phyloP scores from a whole-genome alignment of 2,113 vertebrate species.

The Tupaia chinensis region DNA sequence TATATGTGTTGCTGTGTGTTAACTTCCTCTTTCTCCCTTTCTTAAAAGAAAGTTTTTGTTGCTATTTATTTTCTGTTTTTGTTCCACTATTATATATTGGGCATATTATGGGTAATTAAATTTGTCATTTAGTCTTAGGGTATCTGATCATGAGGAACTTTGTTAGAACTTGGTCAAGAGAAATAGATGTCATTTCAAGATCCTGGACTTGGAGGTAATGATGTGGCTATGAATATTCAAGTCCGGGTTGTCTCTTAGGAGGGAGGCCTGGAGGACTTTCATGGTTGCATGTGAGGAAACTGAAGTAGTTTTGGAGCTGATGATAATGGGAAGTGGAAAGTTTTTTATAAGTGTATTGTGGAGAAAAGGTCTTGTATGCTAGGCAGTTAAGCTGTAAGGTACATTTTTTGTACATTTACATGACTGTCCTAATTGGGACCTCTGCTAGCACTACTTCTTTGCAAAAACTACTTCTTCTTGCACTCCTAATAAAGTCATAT shows the following conservation, averaged over 20 bases:
- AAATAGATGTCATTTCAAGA: constrained; percentile 1
- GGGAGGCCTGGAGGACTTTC: not conserved
- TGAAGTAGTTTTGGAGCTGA: not conserved
- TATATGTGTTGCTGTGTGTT: not conserved
- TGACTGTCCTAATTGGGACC: not conserved
- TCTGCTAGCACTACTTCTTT: not conserved
- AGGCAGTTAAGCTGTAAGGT: not conserved
- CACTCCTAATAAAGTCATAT: not conserved
- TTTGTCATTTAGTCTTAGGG: not conserved
- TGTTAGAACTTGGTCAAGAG: not conserved
- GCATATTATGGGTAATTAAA: not conserved
- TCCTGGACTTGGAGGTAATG: not conserved
- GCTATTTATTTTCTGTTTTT: not conserved
- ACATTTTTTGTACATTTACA: not conserved
- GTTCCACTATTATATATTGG: not conserved
- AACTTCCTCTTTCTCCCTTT: not conserved
- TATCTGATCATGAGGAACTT: not conserved
- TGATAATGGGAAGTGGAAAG: not conserved
- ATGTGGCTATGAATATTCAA: not conserved
- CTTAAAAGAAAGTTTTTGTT: not conserved
- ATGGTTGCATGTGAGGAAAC: not conserved
- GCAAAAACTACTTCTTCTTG: not conserved
- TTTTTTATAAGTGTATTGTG: not conserved
- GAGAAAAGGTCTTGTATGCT: not conserved
- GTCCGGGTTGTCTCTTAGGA: not conserved